Evolutionary conservation across 2,113 vertebrate species (phyloP).

Genomic region (Tapirus terrestris): DNA sequence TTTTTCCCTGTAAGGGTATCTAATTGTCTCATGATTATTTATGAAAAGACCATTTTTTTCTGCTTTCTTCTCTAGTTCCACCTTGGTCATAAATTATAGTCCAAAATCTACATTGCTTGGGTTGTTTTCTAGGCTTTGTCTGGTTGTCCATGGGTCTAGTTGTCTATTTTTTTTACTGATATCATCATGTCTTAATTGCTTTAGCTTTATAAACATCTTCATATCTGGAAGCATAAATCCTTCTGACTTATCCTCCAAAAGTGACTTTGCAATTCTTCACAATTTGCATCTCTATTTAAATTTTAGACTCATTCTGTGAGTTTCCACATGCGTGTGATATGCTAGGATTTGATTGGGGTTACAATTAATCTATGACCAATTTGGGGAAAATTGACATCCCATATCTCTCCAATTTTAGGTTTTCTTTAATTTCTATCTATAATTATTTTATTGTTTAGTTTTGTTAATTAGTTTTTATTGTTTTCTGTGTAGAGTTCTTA

Average conservation of each 20-base stretch:
- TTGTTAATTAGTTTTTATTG: not conserved
- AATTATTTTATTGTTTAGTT: not conserved
- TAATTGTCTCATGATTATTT: not conserved
- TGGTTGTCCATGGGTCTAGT: not conserved
- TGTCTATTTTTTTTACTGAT: not conserved
- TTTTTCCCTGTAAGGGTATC: not conserved
- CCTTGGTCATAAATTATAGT: not conserved
- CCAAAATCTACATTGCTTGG: not conserved
- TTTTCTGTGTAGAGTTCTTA: not conserved
- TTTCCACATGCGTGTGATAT: not conserved
- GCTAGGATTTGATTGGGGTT: not conserved
- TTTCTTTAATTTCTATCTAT: not conserved
- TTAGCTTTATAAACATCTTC: not conserved
- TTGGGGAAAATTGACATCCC: not conserved
- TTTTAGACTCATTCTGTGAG: not conserved
- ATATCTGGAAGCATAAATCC: not conserved
- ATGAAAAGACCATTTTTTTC: not conserved
- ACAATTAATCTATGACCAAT: not conserved
- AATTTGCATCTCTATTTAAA: not conserved
- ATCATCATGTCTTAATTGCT: not conserved
- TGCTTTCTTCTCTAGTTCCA: not conserved
- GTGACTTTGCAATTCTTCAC: not conserved
- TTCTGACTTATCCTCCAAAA: not conserved
- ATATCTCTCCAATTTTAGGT: not conserved
- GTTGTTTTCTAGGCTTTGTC: not conserved